phyloP scores from a whole-genome alignment of 2,113 vertebrate species.

The Struthio camelus region DNA sequence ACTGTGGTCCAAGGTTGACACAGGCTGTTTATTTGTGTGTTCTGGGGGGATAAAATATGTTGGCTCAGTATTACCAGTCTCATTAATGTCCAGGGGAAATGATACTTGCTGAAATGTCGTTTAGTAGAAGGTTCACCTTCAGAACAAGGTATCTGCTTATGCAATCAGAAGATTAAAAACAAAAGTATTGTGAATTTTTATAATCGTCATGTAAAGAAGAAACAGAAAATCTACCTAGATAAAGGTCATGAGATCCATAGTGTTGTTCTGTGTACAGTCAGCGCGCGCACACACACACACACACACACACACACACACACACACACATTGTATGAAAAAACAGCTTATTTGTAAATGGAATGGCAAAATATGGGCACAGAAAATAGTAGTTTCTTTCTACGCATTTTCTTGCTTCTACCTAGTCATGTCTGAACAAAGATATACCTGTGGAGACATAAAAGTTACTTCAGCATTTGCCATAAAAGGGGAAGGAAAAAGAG shows the following conservation, averaged over 20 bases:
- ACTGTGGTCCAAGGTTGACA: background rate
- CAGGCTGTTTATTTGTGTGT: background rate
- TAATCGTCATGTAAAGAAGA: background rate
- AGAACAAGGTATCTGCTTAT: background rate
- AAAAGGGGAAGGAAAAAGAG: too few species aligned
- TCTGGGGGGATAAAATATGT: background rate
- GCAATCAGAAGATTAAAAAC: background rate
- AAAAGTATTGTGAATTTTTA: background rate
- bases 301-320: too few species aligned
- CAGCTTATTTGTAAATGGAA: too few species aligned
- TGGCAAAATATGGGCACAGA: too few species aligned
- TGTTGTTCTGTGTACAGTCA: background rate
- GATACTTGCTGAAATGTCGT: background rate
- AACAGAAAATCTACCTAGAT: background rate
- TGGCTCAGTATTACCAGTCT: background rate
- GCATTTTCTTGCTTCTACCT: too few species aligned
- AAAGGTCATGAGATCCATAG: background rate
- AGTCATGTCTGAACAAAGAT: too few species aligned
- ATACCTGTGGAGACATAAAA: too few species aligned
- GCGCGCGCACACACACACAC: background rate
- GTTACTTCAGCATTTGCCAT: too few species aligned
- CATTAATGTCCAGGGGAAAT: background rate
- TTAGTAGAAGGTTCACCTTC: background rate
- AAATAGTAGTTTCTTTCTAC: too few species aligned
- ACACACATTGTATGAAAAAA: too few species aligned